Conservation (phyloP, 2,797 vertebrate genomes). For the Scarus forsteni region DNA sequence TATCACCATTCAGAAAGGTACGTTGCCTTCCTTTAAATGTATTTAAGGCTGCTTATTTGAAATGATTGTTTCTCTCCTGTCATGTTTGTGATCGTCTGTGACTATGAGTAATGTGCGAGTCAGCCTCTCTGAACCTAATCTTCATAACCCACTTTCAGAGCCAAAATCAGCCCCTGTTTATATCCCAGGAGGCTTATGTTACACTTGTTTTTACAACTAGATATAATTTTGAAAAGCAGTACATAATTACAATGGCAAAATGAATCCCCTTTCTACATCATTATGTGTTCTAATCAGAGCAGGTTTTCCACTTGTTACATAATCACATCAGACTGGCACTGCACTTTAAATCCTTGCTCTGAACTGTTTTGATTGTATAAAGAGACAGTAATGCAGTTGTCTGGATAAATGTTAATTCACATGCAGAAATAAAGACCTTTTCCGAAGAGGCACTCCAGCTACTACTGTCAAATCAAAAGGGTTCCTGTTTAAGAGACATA, state of each 20-base stretch:
- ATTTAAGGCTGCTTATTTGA: conserved; percentile 19
- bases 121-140: conserved; percentile 58
- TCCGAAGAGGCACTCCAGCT: not conserved
- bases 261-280: conserved; percentile 14
- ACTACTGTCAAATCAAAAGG: conserved; percentile 17
- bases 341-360: not conserved
- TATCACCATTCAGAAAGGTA: conserved; percentile 25
- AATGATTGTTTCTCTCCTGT: conserved; percentile 45
- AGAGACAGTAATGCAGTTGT: not conserved
- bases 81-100: conserved; percentile 45
- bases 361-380: not conserved
- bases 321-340: not conserved
- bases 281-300: conserved; percentile 3
- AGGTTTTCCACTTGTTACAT: not conserved
- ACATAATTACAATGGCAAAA: conserved; percentile 30
- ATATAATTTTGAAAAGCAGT: conserved; percentile 24
- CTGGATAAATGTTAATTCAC: not conserved
- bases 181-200: conserved; percentile 39
- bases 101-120: conserved; percentile 51
- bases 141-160: conserved; percentile 56
- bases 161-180: conserved; percentile 45
- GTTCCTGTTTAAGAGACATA: conserved; percentile 21
- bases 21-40: conserved; percentile 36
- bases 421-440: not conserved
- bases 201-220: conserved; percentile 25